Evolutionary conservation across 2,888 invertebrate species (phyloP), one percentile per base, ranked within the genome.

Genomic region (Phrixothrix hirtus): DNA sequence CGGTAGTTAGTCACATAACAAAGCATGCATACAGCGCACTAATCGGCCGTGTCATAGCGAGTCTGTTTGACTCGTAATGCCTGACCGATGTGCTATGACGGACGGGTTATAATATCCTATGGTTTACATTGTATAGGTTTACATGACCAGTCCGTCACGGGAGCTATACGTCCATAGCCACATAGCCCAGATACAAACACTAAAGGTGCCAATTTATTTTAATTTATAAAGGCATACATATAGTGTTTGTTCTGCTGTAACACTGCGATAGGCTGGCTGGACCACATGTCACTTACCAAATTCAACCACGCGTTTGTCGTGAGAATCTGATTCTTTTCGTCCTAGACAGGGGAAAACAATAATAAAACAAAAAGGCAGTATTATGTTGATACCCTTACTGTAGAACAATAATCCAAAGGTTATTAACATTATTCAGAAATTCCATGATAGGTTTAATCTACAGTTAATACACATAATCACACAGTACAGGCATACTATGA

Each of bases 261-360:
- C 73, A 74, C 71, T 73, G 75, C 74, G 73, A 69, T 59, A 72
- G 68, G 68, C 67, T 68, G 66, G 63, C 66, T 65, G 68, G 69
- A 71, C 71, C 72, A 70, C 73, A 73, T 73, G 81, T 82, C 82
- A 92, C 94, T 92, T 87, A 95, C 95, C 92, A 95, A 86, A 83
- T 94, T 92, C 77, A 95, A 87, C 95, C 95, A 96, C 80, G 95
- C 91, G 84, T 95, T 96, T 79, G 95, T 94, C 77, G 94, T 92
- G 81, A 96, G 88, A 81, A 96, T 94, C 87, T 95, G 95, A 75
- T 94, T 95, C 86, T 96, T 97, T 87, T 97, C 97, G 82, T 97
- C 96, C 96, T 97, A 87, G 79, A 87, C 73, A 74, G 68, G 73
- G 73, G 70, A 73, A 72, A 74, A 74, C 68, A 72, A 67, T 67